Evolutionary conservation across 2,113 vertebrate species (phyloP).

Genomic region (Xenopus borealis): DNA sequence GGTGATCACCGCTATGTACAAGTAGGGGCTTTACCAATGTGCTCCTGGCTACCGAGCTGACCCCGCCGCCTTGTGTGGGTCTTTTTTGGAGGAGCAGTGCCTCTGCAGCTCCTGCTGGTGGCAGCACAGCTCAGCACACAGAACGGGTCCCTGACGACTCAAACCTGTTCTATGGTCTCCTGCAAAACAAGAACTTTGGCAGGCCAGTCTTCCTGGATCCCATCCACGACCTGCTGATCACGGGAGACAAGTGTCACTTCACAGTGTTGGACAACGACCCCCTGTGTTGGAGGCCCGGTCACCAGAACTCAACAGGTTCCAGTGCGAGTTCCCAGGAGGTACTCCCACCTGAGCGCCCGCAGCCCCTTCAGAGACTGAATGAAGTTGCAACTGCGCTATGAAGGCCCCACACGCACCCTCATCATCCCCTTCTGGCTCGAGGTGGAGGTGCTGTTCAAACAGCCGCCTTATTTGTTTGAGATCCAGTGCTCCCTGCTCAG

Average conservation of each 20-base stretch:
- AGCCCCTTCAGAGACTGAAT: conserved; percentile 84
- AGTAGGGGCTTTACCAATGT: too few species aligned
- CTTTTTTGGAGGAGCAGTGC: too few species aligned
- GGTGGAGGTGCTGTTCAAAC: conserved; percentile 87
- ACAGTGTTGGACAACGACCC: conserved; percentile 86
- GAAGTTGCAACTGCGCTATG: conserved; percentile 87
- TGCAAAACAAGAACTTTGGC: conserved; percentile 76
- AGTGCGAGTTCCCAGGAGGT: conserved; percentile 85
- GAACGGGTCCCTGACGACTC: background rate
- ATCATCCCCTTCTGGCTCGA: conserved; percentile 89
- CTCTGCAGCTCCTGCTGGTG: background rate
- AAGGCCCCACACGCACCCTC: conserved; percentile 77
- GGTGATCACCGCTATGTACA: too few species aligned
- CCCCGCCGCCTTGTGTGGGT: too few species aligned
- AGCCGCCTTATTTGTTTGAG: too few species aligned
- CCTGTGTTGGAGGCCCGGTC: conserved; percentile 81
- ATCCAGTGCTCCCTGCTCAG: too few species aligned
- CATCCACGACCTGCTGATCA: conserved; percentile 81
- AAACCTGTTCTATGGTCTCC: conserved; percentile 51
- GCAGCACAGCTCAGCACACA: background rate
- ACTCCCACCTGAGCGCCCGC: conserved; percentile 86
- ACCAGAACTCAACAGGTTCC: conserved; percentile 83
- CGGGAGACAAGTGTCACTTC: conserved; percentile 82
- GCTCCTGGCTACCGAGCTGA: too few species aligned
- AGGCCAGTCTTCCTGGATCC: conserved; percentile 86